These are phyloP conservation scores for Cyanocitta stelleri DNA, from an alignment of 2,113 vertebrate genomes.

Conservation along the genomic window DNA sequence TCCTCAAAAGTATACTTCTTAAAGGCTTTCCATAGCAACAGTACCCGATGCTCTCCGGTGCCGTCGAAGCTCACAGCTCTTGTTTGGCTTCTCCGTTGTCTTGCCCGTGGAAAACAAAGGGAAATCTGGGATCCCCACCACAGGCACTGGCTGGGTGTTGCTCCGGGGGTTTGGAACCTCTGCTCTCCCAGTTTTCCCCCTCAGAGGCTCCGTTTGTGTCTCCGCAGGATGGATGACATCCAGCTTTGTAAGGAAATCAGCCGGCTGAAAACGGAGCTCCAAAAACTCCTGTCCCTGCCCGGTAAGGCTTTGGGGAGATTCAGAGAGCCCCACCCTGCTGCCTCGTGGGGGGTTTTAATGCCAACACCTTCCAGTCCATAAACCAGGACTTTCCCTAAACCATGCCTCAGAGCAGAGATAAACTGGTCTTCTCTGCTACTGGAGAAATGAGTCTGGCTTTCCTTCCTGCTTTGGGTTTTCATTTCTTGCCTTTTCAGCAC, in stretches of 20 bases:
- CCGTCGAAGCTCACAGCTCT: not conserved
- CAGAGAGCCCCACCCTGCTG: not conserved
- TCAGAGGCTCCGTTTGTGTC: not conserved
- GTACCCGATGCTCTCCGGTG: not conserved
- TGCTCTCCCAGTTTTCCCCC: not conserved
- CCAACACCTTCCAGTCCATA: not conserved
- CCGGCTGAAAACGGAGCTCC: constrained; percentile 84
- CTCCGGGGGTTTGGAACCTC: not conserved
- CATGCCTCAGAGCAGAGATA: not conserved
- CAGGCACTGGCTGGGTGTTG: not conserved
- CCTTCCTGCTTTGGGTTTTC: not conserved
- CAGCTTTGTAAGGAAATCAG: constrained; percentile 89
- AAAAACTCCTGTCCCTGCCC: constrained; percentile 77
- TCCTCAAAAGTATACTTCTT: not conserved
- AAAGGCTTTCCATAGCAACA: not conserved
- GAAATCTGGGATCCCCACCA: not conserved
- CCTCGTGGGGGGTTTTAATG: not conserved
- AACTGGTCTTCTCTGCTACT: not conserved
- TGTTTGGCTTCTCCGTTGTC: not conserved
- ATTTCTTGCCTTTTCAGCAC: not conserved
- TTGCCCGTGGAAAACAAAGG: not conserved
- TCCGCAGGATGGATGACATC: constrained; percentile 88
- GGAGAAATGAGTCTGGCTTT: not conserved
- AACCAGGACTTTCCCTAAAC: not conserved
- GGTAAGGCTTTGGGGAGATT: constrained; percentile 53